Evolutionary conservation across 35 echinoderm and acorn worm species (phyloP).

Genomic region (Lytechinus variegatus): DNA sequence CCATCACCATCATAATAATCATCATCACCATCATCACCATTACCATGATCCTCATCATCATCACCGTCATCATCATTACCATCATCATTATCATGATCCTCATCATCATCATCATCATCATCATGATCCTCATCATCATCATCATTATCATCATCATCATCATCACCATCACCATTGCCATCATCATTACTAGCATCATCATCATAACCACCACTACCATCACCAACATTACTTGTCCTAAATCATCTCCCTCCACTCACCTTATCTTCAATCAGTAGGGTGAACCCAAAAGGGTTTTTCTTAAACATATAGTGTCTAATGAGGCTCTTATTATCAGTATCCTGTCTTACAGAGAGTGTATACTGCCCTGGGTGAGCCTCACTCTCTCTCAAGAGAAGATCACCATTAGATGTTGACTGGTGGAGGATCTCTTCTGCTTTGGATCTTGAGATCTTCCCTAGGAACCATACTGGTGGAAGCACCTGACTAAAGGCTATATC

Average conservation of each 20-base stretch:
- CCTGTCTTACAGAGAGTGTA: conserved; percentile 44
- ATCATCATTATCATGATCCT: too few species aligned
- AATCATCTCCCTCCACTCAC: not conserved
- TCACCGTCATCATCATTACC: too few species aligned
- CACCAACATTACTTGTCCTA: not conserved
- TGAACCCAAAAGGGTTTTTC: conserved; percentile 33
- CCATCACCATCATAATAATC: not conserved
- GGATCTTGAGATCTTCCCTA: conserved; percentile 49
- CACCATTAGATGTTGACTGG: conserved; percentile 36
- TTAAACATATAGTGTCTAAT: conserved; percentile 57
- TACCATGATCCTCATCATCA: too few species aligned
- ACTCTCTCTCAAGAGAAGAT: conserved; percentile 58
- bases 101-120: not conserved
- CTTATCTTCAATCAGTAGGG: conserved; percentile 64
- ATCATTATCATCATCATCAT: not conserved
- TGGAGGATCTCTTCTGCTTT: conserved; percentile 59
- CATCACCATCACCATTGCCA: not conserved
- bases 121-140: not conserved
- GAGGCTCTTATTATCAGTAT: conserved; percentile 24
- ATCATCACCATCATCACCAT: too few species aligned
- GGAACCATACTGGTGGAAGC: conserved; percentile 58
- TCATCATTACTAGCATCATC: not conserved
- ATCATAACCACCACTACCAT: not conserved
- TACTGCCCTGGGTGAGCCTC: conserved; percentile 46
- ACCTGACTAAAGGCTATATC: conserved; percentile 16